Conservation (phyloP, 2,113 vertebrate genomes). For the Larimichthys polyactis region DNA sequence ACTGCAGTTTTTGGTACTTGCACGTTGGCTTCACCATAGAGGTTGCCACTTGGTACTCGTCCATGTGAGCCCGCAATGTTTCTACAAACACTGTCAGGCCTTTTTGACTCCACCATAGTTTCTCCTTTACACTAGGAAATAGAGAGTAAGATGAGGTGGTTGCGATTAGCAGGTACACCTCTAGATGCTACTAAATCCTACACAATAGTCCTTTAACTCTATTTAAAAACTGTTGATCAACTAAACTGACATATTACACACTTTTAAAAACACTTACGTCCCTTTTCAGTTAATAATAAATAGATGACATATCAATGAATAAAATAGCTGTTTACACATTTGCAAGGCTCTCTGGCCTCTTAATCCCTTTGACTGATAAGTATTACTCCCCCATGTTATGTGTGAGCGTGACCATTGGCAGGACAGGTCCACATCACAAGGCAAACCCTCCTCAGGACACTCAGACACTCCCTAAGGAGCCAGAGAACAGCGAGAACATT, state of each 20-base stretch:
- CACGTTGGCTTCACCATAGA: no score
- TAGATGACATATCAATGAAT: background rate
- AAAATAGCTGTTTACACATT: constrained; percentile 24
- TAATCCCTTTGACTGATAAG: background rate
- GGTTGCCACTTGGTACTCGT: no score
- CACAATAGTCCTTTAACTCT: no score
- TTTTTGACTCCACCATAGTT: no score
- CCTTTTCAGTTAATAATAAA: background rate
- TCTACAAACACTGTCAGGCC: no score
- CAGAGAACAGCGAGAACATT: constrained; percentile 67
- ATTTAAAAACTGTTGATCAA: background rate
- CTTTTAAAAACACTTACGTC: background rate
- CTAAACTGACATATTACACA: background rate
- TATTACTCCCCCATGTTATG: background rate
- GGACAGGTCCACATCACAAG: constrained; percentile 62
- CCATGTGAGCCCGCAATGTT: no score
- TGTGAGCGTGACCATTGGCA: constrained; percentile 23
- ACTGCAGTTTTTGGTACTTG: no score
- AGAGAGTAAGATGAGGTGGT: no score
- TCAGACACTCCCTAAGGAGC: constrained; percentile 32
- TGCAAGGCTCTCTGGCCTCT: background rate
- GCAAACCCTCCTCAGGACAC: constrained; percentile 62
- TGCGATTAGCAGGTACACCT: no score
- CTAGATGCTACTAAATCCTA: no score
- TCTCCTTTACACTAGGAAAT: no score